phyloP scores from a whole-genome alignment of 2,113 vertebrate species.

The Rhinolophus ferrumequinum region DNA sequence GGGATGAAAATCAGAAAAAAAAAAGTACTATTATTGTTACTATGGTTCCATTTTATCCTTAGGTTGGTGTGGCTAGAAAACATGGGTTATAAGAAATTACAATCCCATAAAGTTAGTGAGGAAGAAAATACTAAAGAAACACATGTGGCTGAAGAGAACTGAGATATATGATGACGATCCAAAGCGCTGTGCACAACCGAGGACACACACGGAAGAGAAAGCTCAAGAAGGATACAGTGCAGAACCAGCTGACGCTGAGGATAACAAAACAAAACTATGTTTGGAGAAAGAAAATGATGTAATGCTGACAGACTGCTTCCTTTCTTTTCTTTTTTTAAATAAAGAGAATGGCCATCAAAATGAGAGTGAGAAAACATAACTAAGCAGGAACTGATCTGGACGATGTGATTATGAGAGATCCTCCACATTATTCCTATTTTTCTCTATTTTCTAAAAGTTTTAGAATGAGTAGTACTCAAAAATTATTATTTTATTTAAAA shows the following conservation, averaged over 20 bases:
- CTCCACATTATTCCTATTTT: background rate
- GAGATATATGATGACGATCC: background rate
- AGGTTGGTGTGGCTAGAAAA: background rate
- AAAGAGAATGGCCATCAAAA: slow-evolving; percentile 12
- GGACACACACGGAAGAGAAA: background rate
- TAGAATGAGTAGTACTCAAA: background rate
- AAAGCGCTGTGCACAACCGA: background rate
- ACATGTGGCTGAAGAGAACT: background rate
- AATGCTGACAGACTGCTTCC: background rate
- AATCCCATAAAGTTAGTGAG: background rate
- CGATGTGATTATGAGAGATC: background rate
- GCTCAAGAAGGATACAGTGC: background rate
- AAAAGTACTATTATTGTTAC: background rate
- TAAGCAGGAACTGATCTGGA: background rate
- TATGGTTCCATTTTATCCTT: background rate
- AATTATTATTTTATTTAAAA: background rate
- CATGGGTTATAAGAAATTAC: background rate
- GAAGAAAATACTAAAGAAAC: background rate
- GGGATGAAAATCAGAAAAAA: background rate
- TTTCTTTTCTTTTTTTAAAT: background rate
- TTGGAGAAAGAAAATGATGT: slow-evolving; percentile 53
- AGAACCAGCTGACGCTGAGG: background rate
- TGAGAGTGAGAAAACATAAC: background rate
- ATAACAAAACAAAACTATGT: background rate
- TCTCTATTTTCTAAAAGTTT: slow-evolving; percentile 12